Percentiles rank a stretch among this genome's conserved stretches.
Conservation (phyloP, 2,888 invertebrate genomes). For the Eupithecia centaureata region DNA sequence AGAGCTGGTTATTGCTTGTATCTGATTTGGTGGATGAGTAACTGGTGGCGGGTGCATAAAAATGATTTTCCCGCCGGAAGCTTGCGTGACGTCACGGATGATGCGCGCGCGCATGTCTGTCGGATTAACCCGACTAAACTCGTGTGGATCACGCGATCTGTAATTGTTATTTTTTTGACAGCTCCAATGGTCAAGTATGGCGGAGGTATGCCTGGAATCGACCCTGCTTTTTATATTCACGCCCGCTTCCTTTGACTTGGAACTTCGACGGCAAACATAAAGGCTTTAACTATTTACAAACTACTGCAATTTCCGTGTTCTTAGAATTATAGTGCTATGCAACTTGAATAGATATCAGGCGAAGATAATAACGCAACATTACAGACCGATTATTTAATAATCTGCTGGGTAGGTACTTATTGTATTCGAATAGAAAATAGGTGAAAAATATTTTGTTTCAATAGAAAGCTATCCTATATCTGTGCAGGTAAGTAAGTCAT, state of each 20-base stretch:
- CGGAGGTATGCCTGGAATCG: conserved; percentile 35
- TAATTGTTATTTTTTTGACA: conserved; percentile 56
- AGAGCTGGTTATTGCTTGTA: conserved; percentile 42
- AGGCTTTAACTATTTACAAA: conserved; percentile 20
- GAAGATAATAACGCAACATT: conserved; percentile 6
- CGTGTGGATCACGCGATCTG: conserved; percentile 57
- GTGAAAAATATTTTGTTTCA: too few relatives aligned
- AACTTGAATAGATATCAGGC: not conserved
- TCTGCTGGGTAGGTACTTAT: not conserved
- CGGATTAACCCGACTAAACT: conserved; percentile 63
- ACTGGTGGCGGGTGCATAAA: conserved; percentile 46
- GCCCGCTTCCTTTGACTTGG: conserved; percentile 16
- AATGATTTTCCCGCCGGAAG: conserved; percentile 63
- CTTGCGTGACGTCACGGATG: conserved; percentile 65
- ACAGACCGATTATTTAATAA: not conserved
- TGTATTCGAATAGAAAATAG: too few relatives aligned
- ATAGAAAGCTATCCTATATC: too few relatives aligned
- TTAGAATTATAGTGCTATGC: conserved; percentile 14
- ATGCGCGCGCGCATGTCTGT: conserved; percentile 57
- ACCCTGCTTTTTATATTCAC: conserved; percentile 27
- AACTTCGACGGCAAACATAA: conserved; percentile 21
- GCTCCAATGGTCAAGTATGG: conserved; percentile 49
- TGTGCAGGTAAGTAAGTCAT: too few relatives aligned
- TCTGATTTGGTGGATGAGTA: conserved; percentile 35
- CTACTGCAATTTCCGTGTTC: conserved; percentile 19